phyloP scores from a whole-genome alignment of 2,797 vertebrate species.

The Pantherophis alleghaniensis region DNA sequence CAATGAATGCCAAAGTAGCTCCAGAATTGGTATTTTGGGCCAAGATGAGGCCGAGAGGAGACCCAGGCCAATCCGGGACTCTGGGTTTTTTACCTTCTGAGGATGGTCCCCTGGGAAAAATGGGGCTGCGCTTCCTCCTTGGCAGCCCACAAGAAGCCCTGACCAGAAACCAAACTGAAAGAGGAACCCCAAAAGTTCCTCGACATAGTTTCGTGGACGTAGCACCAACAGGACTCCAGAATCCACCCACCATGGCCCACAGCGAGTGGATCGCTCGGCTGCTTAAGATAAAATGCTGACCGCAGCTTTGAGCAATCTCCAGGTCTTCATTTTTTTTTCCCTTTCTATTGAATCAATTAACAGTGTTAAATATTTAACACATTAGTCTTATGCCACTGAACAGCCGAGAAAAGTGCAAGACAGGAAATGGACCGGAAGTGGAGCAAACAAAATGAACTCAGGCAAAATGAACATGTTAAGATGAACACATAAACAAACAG shows the following conservation, averaged over 20 bases:
- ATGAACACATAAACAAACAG: conserved; percentile 40
- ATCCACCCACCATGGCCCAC: background rate
- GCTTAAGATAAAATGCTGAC: conserved; percentile 3
- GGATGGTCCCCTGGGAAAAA: background rate
- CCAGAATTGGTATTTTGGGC: background rate
- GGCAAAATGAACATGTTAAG: conserved; percentile 27
- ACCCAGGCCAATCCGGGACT: background rate
- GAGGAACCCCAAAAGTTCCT: conserved; percentile 17
- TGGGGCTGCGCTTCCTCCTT: background rate
- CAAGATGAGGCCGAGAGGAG: background rate
- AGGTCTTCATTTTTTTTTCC: conserved; percentile 1
- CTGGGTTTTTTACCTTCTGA: background rate
- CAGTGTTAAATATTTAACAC: conserved; percentile 53
- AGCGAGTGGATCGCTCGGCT: background rate
- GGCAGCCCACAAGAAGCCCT: background rate
- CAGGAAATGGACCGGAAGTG: background rate
- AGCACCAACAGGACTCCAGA: conserved; percentile 16
- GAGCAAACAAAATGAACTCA: conserved; percentile 27
- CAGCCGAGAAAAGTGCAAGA: background rate
- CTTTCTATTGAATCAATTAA: conserved; percentile 50
- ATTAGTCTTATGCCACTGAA: conserved; percentile 44
- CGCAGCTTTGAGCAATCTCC: background rate
- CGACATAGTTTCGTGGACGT: conserved; percentile 15
- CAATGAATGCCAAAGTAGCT: conserved; percentile 1
- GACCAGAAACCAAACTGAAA: conserved; percentile 30